Base-by-base conservation (phyloP, 2,797 vertebrate genomes). In the Sylvia borin region DNA sequence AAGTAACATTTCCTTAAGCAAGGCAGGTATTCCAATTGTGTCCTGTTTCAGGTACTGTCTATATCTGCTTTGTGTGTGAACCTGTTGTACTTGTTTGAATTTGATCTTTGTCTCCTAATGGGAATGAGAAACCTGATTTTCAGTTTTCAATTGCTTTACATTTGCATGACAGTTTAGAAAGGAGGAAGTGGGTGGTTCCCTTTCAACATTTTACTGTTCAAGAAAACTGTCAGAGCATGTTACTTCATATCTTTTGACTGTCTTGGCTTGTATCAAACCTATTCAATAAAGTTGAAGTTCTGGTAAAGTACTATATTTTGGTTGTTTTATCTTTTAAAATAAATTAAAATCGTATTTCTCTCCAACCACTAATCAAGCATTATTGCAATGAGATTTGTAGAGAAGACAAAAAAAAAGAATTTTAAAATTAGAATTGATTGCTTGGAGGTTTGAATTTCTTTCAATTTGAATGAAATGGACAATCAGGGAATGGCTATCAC, bases 171-270 rank as follows among this genome's bases (percentile, higher is more conserved):
- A 85, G 20, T 32, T 67, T 54, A 61, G 5, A 40, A 87, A 43
- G 13, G 36, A 68, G 10, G 16, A 75, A 25, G 32, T 2, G 2
- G 0, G 0, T 42, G 3, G 3, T 60, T 71, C 16, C 5, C 42
- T 60, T 88, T 64, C 45, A 57, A n/a, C 2, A 3, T 9, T n/a
- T 66, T 66, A 8, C 4, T 55, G 54, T 75, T 60, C 45, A 74
- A 34, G 51, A 62, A 80, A 84, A 62, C 14, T 10, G 5, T 76
- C 24, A 58, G 27, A 82, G 38, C 2, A 80, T 25, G 4, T 36
- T 80, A 8, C 8, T 61, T 86, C 19, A 15, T 2, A 3, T 45
- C 12, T 85, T 64, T 8, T 48, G 48, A 53, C 15, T 57, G 1
- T 22, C 77, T 58, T 38, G 19, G 5, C 3, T 84, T 47, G 12